These are phyloP conservation scores for Patella pellucida DNA, from an alignment of 2,888 invertebrate species.

Conservation along the genomic window DNA sequence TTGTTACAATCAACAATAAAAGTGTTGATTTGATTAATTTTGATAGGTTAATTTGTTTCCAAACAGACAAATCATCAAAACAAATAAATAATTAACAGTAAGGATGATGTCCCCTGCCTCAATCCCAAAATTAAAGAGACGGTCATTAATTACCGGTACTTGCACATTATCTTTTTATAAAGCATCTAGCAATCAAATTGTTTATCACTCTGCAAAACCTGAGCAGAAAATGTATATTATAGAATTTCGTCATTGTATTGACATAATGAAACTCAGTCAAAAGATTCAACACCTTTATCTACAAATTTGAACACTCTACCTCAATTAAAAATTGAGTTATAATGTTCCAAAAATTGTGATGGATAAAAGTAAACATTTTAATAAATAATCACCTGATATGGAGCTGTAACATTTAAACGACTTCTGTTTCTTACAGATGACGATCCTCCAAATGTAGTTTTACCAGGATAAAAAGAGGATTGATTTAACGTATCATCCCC, in stretches of 20 bases:
- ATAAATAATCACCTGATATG: conserved; percentile 50
- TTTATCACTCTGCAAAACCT: no score
- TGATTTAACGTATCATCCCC: conserved; percentile 47
- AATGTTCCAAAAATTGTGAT: background rate
- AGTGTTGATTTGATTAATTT: background rate
- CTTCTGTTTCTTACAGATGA: conserved; percentile 48
- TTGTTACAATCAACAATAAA: background rate
- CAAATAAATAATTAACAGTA: no score
- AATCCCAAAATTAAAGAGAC: no score
- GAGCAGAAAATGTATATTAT: no score
- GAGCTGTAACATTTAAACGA: conserved; percentile 44
- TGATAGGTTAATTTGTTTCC: no score
- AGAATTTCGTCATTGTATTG: background rate
- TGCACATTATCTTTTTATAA: no score
- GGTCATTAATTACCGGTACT: no score
- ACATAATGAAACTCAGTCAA: background rate
- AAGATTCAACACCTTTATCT: background rate
- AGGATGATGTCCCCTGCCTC: no score
- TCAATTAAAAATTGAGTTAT: background rate
- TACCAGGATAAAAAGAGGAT: conserved; percentile 65
- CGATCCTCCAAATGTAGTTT: conserved; percentile 68
- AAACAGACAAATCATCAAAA: no score
- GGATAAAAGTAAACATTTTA: background rate
- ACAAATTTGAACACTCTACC: no score
- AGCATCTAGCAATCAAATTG: no score